A percentile compares a stretch with the other conserved stretches of the same genome.
phyloP scores from a whole-genome alignment of 2,888 invertebrate species.

The Machimus rusticus region DNA sequence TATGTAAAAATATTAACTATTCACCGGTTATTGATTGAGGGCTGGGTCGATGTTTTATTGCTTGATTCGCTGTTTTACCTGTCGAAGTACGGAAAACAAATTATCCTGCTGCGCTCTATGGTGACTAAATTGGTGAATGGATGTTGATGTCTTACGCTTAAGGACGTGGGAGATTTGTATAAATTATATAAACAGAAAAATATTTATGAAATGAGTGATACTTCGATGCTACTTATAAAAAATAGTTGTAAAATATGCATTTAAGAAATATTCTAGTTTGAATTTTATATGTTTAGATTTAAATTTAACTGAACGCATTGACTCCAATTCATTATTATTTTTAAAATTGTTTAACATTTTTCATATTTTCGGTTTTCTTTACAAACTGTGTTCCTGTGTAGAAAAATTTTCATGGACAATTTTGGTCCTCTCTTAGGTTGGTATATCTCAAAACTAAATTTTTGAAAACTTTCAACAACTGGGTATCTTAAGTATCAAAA shows the following conservation, averaged over 20 bases:
- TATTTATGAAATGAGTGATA: not conserved
- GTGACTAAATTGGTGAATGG: not conserved
- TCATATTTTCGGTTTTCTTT: no score
- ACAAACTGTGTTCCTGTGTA: no score
- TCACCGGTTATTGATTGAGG: not conserved
- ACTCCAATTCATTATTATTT: no score
- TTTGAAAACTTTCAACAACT: no score
- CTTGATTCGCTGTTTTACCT: not conserved
- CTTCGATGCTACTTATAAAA: not conserved
- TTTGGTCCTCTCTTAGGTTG: no score
- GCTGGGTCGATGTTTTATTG: not conserved
- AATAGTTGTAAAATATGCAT: not conserved
- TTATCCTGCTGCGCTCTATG: not conserved
- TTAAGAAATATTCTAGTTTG: not conserved
- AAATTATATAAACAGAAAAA: not conserved
- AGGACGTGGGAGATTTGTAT: not conserved
- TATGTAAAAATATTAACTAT: not conserved
- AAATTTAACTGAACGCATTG: no score
- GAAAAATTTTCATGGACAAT: no score
- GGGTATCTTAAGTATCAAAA: no score
- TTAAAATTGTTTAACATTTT: no score
- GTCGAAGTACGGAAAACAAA: not conserved
- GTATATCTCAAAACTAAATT: no score
- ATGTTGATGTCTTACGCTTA: not conserved
- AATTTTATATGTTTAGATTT: no score